A percentile compares a stretch with the other conserved stretches of the same genome.
Evolutionary conservation across 92 coral and sea anemone species (phyloP).

Genomic region (Chrysogorgia sp.): DNA sequence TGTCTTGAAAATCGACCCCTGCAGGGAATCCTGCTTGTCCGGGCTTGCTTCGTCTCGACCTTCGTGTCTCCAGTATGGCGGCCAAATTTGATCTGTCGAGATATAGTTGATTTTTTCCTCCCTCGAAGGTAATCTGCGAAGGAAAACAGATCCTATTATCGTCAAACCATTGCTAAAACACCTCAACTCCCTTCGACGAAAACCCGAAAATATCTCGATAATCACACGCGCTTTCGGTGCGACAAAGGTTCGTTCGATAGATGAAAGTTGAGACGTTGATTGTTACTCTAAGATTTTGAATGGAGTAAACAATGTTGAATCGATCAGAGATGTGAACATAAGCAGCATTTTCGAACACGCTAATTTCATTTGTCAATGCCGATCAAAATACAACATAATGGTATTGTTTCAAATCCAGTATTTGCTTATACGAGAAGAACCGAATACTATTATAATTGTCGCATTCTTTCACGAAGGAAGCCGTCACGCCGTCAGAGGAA

Average conservation of each 20-base stretch:
- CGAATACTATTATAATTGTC: too few species aligned
- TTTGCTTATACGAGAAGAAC: too few species aligned
- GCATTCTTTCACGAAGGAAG: too few species aligned
- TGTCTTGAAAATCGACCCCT: constrained; percentile 9
- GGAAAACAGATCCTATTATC: neutral
- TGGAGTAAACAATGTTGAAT: too few species aligned
- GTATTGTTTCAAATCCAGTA: too few species aligned
- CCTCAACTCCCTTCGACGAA: neutral
- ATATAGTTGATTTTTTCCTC: constrained; percentile 13
- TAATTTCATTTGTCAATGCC: too few species aligned
- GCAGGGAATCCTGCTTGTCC: constrained; percentile 18
- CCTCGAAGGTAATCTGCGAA: constrained; percentile 26
- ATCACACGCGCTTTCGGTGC: neutral
- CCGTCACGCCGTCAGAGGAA: too few species aligned
- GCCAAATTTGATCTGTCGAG: constrained; percentile 19
- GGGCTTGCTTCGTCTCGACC: neutral
- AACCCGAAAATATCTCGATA: neutral
- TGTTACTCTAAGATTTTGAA: too few species aligned
- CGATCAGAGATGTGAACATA: too few species aligned
- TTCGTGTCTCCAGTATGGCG: constrained; percentile 14
- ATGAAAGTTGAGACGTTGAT: neutral
- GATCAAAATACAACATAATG: too few species aligned
- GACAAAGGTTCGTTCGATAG: neutral
- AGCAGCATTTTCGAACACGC: too few species aligned
- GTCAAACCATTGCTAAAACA: neutral